Conservation (phyloP, 2,888 invertebrate genomes). For the Agonopterix heracliana region DNA sequence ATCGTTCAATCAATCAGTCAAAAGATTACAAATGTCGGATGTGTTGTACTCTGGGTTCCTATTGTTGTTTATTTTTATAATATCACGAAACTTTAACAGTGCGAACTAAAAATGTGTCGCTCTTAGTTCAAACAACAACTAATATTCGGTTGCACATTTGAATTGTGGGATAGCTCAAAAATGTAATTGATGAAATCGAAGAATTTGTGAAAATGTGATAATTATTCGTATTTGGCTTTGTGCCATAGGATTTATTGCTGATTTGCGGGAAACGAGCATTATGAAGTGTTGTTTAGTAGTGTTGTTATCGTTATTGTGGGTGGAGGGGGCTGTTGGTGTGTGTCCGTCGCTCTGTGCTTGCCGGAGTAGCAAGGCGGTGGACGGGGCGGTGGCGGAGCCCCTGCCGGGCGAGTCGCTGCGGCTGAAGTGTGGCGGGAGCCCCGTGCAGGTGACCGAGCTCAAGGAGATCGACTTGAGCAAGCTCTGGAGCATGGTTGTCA, state of each 20-base stretch:
- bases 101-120: constrained; percentile 27
- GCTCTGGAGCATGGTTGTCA: constrained; percentile 77
- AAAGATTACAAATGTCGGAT: constrained; percentile 52
- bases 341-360: constrained; percentile 73
- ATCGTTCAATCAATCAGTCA: constrained; percentile 28
- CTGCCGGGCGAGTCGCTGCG: constrained; percentile 75
- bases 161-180: constrained; percentile 15
- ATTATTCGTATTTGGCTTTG: constrained; percentile 64
- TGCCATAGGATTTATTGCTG: constrained; percentile 62
- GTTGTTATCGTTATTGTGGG: constrained; percentile 39
- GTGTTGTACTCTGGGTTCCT: constrained; percentile 41
- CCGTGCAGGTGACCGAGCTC: constrained; percentile 75
- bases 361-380: constrained; percentile 74
- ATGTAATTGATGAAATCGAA: constrained; percentile 40
- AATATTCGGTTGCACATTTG: constrained; percentile 15
- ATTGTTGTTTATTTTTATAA: constrained; percentile 65
- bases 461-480: constrained; percentile 79
- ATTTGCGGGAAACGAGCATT: constrained; percentile 49
- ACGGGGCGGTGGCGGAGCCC: constrained; percentile 67
- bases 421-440: constrained; percentile 78
- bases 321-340: constrained; percentile 37
- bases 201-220: constrained; percentile 69
- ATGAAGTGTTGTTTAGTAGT: constrained; percentile 51
- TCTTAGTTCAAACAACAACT: constrained; percentile 21
- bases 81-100: constrained; percentile 25